Percentiles rank a stretch among this genome's conserved stretches.
These are phyloP conservation scores for Branchellion lobata DNA, from an alignment of 2,888 invertebrate genomes.

Conservation along the genomic window DNA sequence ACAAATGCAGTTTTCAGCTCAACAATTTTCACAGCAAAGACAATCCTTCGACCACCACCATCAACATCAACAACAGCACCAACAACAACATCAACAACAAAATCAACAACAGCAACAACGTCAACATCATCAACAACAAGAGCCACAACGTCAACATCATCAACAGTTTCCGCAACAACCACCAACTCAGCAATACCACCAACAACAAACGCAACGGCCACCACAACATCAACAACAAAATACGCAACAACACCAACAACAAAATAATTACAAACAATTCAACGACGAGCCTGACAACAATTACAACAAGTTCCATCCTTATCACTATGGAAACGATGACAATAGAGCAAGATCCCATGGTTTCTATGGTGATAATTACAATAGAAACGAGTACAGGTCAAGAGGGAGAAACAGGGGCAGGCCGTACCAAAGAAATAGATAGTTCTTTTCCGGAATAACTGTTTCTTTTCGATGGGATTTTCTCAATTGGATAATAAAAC, in stretches of 20 bases:
- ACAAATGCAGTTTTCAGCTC: background rate
- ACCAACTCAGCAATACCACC: background rate
- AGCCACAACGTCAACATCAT: background rate
- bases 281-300: conserved; percentile 15
- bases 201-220: background rate
- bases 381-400: background rate
- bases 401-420: background rate
- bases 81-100: background rate
- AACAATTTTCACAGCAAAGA: background rate
- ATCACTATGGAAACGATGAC: background rate
- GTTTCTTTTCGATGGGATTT: no score
- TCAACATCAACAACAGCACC: background rate
- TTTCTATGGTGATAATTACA: background rate
- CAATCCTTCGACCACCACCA: background rate
- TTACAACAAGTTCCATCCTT: background rate
- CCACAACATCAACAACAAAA: background rate
- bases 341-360: background rate
- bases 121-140: background rate
- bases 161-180: background rate
- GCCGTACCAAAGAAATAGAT: conserved; percentile 15
- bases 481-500: no score
- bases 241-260: no score
- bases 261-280: background rate
- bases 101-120: background rate
- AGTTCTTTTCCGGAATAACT: background rate